Evolutionary conservation across 2,113 vertebrate species (phyloP), one percentile per base, ranked within the genome.

Genomic region (Indri indri): DNA sequence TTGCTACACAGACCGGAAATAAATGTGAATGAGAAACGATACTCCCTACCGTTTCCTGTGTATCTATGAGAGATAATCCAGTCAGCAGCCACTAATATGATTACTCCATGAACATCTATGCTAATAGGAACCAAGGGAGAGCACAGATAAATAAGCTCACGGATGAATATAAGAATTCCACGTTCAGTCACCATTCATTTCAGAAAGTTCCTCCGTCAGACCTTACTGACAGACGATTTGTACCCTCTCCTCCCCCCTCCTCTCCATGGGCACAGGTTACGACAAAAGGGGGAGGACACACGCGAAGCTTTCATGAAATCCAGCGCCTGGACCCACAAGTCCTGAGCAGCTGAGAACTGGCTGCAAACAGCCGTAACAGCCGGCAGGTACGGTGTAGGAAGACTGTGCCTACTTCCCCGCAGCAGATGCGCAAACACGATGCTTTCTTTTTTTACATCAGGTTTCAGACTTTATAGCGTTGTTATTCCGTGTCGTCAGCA

Each of bases 41-140:
- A 71, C 81, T 92, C 88, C 66, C 42, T 68, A 52, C 4, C 40
- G 68, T 45, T 97, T 98, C 96, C 96, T 97, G 96, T 95, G 93
- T 96, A 85, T 87, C 93, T 97, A 40, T 79, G 82, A 83, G 47
- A 70, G 65, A 65, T 97, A 97, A 97, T 96, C 74, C 83, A 70
- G 68, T 95, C 87, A 95, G 90, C 12, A 92, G 68, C 83, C 5
- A 5, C 87, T 97, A 96, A 96, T 91, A 47, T 9, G 91, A 97
- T 95, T 97, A 95, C 87, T 87, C 90, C 87, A 74, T 87, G 95
- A 89, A 93, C 93, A 95, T 90, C 90, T 90, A 93, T 83, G 86
- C 82, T 93, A 81, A 95, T 71, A 71, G 95, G 92, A 96, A 93
- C 37, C 82, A n/a, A 92, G 66, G 61, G 54, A 91, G 37, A 83